A percentile compares a stretch with the other conserved stretches of the same genome.
These are phyloP conservation scores for Ficedula albicollis DNA, from an alignment of 2,797 vertebrate genomes.

Conservation along the genomic window DNA sequence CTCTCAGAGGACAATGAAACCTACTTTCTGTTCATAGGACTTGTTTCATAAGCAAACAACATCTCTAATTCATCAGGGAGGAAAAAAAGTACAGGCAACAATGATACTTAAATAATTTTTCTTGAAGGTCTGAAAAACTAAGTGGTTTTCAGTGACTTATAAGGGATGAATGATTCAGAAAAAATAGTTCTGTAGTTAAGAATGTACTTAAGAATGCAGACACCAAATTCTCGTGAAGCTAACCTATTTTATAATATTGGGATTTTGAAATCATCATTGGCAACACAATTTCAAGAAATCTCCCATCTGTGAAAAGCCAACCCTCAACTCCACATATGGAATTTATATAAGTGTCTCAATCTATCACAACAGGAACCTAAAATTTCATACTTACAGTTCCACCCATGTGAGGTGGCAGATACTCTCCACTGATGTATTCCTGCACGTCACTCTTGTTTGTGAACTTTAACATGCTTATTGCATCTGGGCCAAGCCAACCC, in stretches of 20 bases:
- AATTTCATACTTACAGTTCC: slow-evolving; percentile 85
- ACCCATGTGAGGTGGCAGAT: slow-evolving; percentile 92
- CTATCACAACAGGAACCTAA: neutral
- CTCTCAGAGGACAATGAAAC: neutral
- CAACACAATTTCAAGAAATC: neutral
- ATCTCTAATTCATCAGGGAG: neutral
- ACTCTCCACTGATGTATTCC: slow-evolving; percentile 84
- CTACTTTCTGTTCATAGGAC: neutral
- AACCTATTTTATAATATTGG: neutral
- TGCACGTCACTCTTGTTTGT: slow-evolving; percentile 86
- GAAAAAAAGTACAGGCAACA: neutral
- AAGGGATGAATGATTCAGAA: neutral
- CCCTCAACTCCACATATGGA: accelerated
- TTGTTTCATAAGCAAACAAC: neutral
- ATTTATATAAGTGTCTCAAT: neutral
- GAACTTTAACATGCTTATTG: slow-evolving; percentile 92
- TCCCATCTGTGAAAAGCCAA: neutral
- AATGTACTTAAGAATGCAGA: neutral
- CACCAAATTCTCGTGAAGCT: neutral
- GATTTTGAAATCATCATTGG: neutral
- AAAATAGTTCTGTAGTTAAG: neutral
- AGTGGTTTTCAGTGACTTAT: neutral
- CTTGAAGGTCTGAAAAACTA: neutral
- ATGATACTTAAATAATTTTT: neutral
- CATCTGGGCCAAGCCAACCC: slow-evolving; percentile 94